phyloP scores from a whole-genome alignment of 2,888 invertebrate genomes.

The Lithophane leautieri region DNA sequence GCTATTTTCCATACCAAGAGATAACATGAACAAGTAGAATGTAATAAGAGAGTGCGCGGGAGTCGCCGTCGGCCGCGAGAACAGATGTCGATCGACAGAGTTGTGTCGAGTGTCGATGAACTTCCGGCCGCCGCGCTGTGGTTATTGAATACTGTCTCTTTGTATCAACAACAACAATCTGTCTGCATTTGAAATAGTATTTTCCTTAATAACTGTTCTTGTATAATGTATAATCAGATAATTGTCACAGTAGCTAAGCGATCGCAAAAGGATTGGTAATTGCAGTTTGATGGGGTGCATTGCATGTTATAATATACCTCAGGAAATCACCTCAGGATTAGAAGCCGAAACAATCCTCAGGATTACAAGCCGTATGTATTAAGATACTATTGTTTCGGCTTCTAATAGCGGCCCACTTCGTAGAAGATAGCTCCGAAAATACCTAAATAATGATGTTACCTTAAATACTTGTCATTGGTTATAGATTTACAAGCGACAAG shows the following conservation, averaged over 20 bases:
- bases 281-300: too few species aligned
- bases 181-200: not conserved
- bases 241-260: not conserved
- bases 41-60: conserved; percentile 19
- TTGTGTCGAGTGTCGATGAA: conserved; percentile 37
- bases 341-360: too few species aligned
- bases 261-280: not conserved
- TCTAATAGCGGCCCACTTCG: not conserved
- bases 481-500: not conserved
- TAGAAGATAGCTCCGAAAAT: not conserved
- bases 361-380: too few species aligned
- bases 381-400: too few species aligned
- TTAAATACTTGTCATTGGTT: not conserved
- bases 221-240: not conserved
- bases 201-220: not conserved
- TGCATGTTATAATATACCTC: not conserved
- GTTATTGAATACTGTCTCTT: not conserved
- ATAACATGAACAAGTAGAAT: conserved; percentile 20
- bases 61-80: conserved; percentile 27
- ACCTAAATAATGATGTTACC: too few species aligned
- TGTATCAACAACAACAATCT: too few species aligned
- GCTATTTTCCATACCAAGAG: conserved; percentile 17
- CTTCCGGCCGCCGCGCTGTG: conserved; percentile 26
- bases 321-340: too few species aligned
- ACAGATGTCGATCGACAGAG: conserved; percentile 32